Evolutionary conservation across 1,140 invertebrate genomes (phyloP), one percentile per base, ranked within the genome.

Genomic region (Drosophila asahinai): DNA sequence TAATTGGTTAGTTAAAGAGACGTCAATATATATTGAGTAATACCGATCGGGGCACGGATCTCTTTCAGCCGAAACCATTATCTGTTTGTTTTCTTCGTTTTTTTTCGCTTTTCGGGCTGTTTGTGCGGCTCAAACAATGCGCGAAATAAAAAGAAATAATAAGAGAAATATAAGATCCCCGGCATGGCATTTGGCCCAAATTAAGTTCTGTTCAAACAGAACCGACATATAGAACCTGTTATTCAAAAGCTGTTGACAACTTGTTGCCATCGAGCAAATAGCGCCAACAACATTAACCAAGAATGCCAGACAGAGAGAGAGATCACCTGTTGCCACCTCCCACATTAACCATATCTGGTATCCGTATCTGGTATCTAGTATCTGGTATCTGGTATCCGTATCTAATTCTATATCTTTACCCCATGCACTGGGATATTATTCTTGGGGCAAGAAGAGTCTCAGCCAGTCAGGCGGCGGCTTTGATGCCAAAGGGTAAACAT

Each of bases 221-320:
- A 25, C 49, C 49, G 63, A 36, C 33, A 58, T 36, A 15, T 30
- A 38, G 49, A 71, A 71, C 67, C 67, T 47, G 67, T 71, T 71
- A 68, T 71, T 71, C 64, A 71, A 71, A 70, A 71, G 67, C 67
- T 68, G 67, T 71, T 71, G 63, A 70, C 64, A 68, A 70, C 63
- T 63, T 66, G 63, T 66, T 66, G 63, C 63, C 58, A 63, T 43
- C 63, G 59, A 42, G 49, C 64, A 68, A 57, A 68, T 52, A 71
- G 40, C 49, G 67, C 42, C n/a, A 71, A 71, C 63, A 47, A 67
- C 63, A 68, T 71, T 55, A 54, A 42, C 67, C 33, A 71, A 71
- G 67, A 71, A 68, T 68, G 67, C 40, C 36, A 38, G 54, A 19
- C 9, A 15, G 38, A 12, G 17, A 2, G 27, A 5, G 49, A 45